Conservation (phyloP, 2,797 vertebrate genomes). For the Orientallactaga sibirica region DNA sequence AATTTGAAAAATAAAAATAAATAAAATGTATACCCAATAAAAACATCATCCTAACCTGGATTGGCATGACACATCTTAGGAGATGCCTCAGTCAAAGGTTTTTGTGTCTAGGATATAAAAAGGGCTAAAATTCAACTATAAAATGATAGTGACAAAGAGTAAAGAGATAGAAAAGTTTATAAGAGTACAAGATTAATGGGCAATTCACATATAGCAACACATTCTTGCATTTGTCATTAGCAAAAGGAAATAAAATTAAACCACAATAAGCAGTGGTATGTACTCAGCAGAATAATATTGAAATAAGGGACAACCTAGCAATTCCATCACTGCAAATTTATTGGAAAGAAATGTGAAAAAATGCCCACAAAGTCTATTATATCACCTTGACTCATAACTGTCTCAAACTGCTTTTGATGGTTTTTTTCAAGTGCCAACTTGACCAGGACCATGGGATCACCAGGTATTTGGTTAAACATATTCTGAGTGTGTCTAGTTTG, state of each 20-base stretch:
- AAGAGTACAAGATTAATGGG: background rate
- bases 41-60: background rate
- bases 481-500: background rate
- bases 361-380: background rate
- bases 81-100: background rate
- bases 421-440: background rate
- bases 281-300: background rate
- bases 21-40: background rate
- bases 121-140: background rate
- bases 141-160: background rate
- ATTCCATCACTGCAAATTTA: background rate
- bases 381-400: background rate
- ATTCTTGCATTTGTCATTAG: background rate
- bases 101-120: background rate
- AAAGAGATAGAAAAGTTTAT: background rate
- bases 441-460: background rate
- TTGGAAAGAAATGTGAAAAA: background rate
- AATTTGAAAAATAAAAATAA: no score
- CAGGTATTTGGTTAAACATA: background rate
- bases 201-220: background rate
- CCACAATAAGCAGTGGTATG: background rate
- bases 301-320: background rate
- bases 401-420: background rate
- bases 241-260: conserved; percentile 23
- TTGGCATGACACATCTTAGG: background rate